These are phyloP conservation scores for Sebastolobus alascanus DNA, from an alignment of 2,797 vertebrate genomes.

Conservation along the genomic window DNA sequence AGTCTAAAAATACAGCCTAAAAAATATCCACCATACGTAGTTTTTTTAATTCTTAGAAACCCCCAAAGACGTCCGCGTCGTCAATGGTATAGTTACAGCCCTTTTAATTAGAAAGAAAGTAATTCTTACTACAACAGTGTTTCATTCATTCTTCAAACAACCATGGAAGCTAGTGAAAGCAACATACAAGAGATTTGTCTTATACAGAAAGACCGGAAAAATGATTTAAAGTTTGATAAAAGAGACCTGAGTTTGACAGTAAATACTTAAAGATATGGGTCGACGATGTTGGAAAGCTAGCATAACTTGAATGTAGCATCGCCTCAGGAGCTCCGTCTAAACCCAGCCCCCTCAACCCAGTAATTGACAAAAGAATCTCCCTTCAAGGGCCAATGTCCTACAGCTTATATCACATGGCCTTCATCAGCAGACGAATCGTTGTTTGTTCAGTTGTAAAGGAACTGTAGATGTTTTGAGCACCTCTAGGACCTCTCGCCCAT, in stretches of 20 bases:
- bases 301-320: too few relatives aligned
- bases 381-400: neutral
- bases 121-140: neutral
- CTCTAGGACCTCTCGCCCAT: neutral
- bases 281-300: too few relatives aligned
- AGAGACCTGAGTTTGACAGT: neutral
- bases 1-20: neutral
- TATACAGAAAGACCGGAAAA: neutral
- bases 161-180: neutral
- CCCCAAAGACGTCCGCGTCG: neutral
- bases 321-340: too few relatives aligned
- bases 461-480: neutral
- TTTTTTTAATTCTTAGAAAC: neutral
- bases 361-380: neutral
- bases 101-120: neutral
- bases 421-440: neutral
- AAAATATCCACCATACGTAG: neutral
- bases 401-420: neutral
- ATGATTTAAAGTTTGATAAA: neutral
- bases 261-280: neutral
- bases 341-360: neutral
- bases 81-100: neutral
- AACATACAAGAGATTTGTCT: neutral
- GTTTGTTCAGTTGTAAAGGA: neutral
- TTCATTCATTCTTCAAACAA: neutral